A percentile compares a stretch with the other conserved stretches of the same genome.
phyloP scores from a whole-genome alignment of 2,113 vertebrate genomes.

The Apodemus speciosus region DNA sequence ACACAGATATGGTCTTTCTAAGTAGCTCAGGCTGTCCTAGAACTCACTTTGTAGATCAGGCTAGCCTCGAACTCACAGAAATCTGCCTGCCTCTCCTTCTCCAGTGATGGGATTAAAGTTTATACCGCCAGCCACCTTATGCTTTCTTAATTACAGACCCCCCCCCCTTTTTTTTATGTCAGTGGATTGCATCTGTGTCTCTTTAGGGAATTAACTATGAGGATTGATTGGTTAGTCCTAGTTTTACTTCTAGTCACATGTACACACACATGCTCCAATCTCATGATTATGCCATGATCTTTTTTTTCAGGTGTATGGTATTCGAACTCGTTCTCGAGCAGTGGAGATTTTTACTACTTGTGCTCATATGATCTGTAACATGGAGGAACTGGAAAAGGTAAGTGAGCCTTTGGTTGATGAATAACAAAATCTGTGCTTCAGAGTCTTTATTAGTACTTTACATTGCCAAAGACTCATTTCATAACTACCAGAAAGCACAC shows the following conservation, averaged over 20 bases:
- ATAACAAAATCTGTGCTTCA: neutral
- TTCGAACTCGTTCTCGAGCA: slow-evolving; percentile 95
- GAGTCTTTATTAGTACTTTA: neutral
- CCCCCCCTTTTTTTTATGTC: neutral
- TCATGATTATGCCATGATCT: neutral
- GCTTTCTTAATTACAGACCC: neutral
- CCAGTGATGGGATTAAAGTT: neutral
- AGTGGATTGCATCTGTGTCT: neutral
- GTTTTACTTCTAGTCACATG: neutral
- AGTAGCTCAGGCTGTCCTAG: neutral
- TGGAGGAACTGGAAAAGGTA: slow-evolving; percentile 98
- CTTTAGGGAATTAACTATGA: neutral
- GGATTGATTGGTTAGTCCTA: neutral
- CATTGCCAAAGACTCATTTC: neutral
- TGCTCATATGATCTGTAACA: slow-evolving; percentile 98
- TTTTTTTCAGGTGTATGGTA: slow-evolving; percentile 92
- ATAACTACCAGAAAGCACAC: neutral
- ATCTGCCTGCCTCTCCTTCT: neutral
- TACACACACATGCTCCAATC: accelerated
- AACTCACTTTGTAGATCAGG: neutral
- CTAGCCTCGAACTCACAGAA: neutral
- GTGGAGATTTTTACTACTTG: slow-evolving; percentile 99
- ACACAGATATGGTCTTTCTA: neutral
- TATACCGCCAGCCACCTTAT: neutral
- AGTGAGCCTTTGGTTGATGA: slow-evolving; percentile 35